Evolutionary conservation across 2,888 invertebrate species (phyloP), one percentile per base, ranked within the genome.

Genomic region (Drosophila affinis): DNA sequence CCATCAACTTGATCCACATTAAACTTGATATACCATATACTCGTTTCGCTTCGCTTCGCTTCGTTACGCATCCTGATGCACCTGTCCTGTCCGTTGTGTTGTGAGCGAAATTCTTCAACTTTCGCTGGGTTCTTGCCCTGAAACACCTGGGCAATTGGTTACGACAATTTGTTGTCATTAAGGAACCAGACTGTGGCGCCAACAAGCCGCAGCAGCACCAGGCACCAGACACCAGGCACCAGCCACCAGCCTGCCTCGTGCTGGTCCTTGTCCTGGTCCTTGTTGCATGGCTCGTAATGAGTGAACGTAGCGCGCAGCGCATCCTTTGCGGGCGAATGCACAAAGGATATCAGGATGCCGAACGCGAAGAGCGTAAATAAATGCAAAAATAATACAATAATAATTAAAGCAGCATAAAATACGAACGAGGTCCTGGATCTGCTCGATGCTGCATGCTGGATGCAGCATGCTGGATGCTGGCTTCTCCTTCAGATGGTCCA

Each of bases 331-430:
- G 34, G 45, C 17, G 34, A 32, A 14, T 21, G 53, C 47, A 55
- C 69, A 68, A 75, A 54, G 62, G 58, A 69, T 54, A 48, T 69
- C 32, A 34, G 51, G 52, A 47, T 45, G 62, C 44, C 21, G 69
- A 39, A 49, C 52, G 77, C 69, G 52, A 58, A 60, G 77, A 54
- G 72, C 76, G 84, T 81, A 77, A 87, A 83, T 82, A 85, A 87
- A 82, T 85, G 88, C 72, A 87, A 87, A 87, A 85, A 79, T 84
- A 84, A 86, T 82, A 79, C 76, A 87, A 85, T 87, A 85, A 82
- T 87, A 76, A 79, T 84, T 79, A 79, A 87, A 79, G 76, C 73
- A 61, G 75, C 64, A 73, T 69, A 63, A 76, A 85, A 74, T 73
- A 56, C 68, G 46, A 55, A 29, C 29, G 29, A 49, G 21, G 62